These are phyloP conservation scores for Drosophila bipectinata DNA, from an alignment of 1,140 invertebrate genomes.

Conservation along the genomic window DNA sequence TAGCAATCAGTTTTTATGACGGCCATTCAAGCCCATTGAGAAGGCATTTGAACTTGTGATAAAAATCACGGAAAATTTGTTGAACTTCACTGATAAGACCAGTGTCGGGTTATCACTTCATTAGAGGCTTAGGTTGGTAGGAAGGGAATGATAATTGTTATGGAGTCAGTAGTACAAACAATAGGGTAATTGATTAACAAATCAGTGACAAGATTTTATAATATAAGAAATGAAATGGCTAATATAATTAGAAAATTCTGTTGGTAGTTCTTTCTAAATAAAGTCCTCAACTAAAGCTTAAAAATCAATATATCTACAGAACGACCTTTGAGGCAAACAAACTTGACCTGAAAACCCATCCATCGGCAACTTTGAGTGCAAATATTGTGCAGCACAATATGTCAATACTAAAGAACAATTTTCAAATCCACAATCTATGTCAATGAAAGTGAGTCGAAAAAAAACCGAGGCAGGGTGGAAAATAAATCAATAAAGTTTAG, in stretches of 20 bases:
- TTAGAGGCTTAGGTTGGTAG: slow-evolving; percentile 27
- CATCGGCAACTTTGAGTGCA: slow-evolving; percentile 21
- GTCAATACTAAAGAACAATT: slow-evolving; percentile 52
- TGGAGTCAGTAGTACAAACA: background rate
- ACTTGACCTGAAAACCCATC: slow-evolving; percentile 24
- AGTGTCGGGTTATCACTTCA: slow-evolving; percentile 70
- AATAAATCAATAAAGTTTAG: slow-evolving; percentile 71
- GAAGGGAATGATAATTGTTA: slow-evolving; percentile 18
- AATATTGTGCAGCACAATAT: slow-evolving; percentile 25
- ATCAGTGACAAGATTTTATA: too few species aligned
- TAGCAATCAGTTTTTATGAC: slow-evolving; percentile 58
- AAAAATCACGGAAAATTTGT: slow-evolving; percentile 77
- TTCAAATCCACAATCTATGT: slow-evolving; percentile 36
- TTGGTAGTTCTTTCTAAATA: too few species aligned
- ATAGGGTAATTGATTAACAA: background rate
- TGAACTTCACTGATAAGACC: slow-evolving; percentile 50
- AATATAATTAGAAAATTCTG: too few species aligned
- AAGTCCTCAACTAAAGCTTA: too few species aligned
- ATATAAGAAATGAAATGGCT: too few species aligned
- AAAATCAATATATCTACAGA: slow-evolving; percentile 29
- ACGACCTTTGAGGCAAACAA: slow-evolving; percentile 1
- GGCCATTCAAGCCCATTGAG: slow-evolving; percentile 56
- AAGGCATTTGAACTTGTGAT: slow-evolving; percentile 54
- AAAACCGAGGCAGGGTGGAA: slow-evolving; percentile 43
- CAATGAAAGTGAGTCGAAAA: slow-evolving; percentile 70